A percentile compares a stretch with the other conserved stretches of the same genome.
Evolutionary conservation across 2,888 invertebrate species (phyloP).

Genomic region (Drosophila anomelani): DNA sequence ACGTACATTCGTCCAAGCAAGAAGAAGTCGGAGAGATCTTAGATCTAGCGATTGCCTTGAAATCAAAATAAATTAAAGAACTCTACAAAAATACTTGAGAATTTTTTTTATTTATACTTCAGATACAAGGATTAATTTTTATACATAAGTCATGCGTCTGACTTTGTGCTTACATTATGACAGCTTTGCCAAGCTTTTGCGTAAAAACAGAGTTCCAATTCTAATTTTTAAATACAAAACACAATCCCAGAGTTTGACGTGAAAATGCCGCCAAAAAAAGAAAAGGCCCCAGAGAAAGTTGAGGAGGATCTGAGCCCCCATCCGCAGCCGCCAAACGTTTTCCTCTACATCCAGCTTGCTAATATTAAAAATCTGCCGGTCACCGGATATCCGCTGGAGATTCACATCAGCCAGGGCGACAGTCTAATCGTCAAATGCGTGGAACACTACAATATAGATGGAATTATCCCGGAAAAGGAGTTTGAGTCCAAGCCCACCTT

Average conservation of each 20-base stretch:
- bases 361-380: constrained; percentile 37
- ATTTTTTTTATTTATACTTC: neutral
- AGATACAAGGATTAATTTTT: neutral
- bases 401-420: constrained; percentile 65
- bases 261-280: constrained; percentile 48
- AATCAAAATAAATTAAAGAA: neutral
- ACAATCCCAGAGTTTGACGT: constrained; percentile 14
- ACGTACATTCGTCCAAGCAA: neutral
- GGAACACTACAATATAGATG: constrained; percentile 64
- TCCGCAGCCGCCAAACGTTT: constrained; percentile 67
- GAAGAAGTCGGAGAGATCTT: neutral
- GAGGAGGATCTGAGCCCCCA: neutral
- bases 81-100: neutral
- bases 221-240: constrained; percentile 13
- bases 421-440: constrained; percentile 66
- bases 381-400: constrained; percentile 50
- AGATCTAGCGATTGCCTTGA: neutral
- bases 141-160: neutral
- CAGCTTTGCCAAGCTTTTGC: neutral
- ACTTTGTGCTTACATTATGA: neutral
- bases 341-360: constrained; percentile 72
- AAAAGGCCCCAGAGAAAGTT: neutral
- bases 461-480: constrained; percentile 58
- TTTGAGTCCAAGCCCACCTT: constrained; percentile 68
- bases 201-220: neutral